Base-by-base conservation (phyloP, 2,113 vertebrate species). In the Nasalis larvatus region DNA sequence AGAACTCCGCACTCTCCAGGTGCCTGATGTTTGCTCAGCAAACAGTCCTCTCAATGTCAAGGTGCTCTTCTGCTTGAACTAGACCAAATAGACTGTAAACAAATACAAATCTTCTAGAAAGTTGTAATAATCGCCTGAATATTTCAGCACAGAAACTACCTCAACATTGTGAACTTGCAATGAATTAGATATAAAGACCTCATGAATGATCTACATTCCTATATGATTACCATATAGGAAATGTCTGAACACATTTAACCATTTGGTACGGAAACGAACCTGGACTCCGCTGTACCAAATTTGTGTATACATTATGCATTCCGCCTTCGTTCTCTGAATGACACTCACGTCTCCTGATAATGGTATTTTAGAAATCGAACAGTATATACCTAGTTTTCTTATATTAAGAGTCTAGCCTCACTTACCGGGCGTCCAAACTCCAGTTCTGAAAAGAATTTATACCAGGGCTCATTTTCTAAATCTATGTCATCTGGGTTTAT, bases 371-470 rank as follows among this genome's bases (percentile, higher is more conserved):
- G 47, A 76, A 94, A 80, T 83, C 87, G 92, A 97, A 97, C 97
- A 96, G 90, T 94, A 87, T 97, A 97, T 95, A 82, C 98, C 98
- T 98, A 76, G 86, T 93, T n/a, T 89, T 97, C 82, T 98, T 95
- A 98, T 37, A 98, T 95, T 86, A 98, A 98, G 93, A 98, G 93
- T 97, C 98, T 98, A 96, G 98, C 99, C 99, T 99, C 99, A 99
- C 99, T 99, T 99, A 99, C 99, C 99, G 99, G 99, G 86, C 99
- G 99, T 99, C 99, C 99, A 99, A 99, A 99, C 98, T 99, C 99
- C 99, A 99, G 99, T 98, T 99, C 99, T 99, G 99, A 99, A 99
- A 99, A 99, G 99, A 99, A 99, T 99, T 99, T 99, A 99, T 99
- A 99, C 99, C 99, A 99, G 98, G 99, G 99, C 98, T 99, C 99